phyloP scores from a whole-genome alignment of 2,888 invertebrate species.

The Tachystola acroxantha region DNA sequence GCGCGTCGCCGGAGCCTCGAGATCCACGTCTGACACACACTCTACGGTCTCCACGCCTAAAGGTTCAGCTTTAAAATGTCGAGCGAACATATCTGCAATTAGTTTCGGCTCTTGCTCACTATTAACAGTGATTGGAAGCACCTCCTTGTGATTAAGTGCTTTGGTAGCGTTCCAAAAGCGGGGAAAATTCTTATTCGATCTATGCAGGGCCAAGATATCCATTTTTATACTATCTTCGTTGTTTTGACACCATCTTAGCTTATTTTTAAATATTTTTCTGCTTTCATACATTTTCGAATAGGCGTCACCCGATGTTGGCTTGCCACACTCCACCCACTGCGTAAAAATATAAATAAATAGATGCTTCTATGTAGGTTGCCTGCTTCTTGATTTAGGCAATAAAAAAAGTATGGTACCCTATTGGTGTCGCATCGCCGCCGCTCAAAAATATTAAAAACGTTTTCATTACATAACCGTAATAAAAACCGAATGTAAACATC shows the following conservation, averaged over 20 bases:
- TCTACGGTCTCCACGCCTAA: neutral
- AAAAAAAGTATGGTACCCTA: no score
- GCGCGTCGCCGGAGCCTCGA: neutral
- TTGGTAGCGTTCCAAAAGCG: slow-evolving; percentile 9
- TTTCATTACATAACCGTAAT: neutral
- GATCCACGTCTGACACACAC: no score
- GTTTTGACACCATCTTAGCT: slow-evolving; percentile 9
- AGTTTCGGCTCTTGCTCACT: slow-evolving; percentile 3
- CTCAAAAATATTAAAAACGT: no score
- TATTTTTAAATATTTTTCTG: slow-evolving; percentile 8
- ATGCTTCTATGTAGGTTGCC: no score
- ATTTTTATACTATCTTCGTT: slow-evolving; percentile 9
- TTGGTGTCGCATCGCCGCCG: no score
- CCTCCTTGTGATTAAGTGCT: slow-evolving; percentile 7
- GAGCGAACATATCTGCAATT: slow-evolving; percentile 8
- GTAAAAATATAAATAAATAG: no score
- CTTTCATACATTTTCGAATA: slow-evolving; percentile 10
- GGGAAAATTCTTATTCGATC: no score
- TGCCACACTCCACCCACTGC: slow-evolving; percentile 7
- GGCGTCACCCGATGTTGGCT: slow-evolving; percentile 8
- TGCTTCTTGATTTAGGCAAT: no score
- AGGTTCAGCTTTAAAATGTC: slow-evolving; percentile 7
- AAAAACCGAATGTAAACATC: neutral
- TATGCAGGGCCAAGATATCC: slow-evolving; percentile 8
- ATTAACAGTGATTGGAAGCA: slow-evolving; percentile 13